Conservation (phyloP, 1,140 invertebrate species). For the Gyrodactylus salaris region DNA sequence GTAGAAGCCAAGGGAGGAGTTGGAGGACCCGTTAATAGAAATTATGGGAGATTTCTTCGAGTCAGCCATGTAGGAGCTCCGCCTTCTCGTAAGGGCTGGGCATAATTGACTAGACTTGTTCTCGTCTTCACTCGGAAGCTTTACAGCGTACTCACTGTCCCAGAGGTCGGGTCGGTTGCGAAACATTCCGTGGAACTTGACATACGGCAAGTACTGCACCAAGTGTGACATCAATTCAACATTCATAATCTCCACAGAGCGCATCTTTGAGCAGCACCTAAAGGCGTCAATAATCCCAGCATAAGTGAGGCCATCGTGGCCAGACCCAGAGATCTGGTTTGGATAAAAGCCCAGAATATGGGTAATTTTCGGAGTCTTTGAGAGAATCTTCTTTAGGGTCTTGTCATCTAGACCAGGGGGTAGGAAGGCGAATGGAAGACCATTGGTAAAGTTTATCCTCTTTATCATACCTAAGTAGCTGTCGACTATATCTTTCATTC, state of each 20-base stretch:
- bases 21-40: neutral
- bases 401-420: neutral
- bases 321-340: neutral
- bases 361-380: neutral
- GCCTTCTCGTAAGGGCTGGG: neutral
- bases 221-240: conserved; percentile 1
- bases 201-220: neutral
- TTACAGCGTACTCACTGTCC: conserved; percentile 4
- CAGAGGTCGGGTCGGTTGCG: conserved; percentile 5
- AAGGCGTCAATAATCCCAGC: neutral
- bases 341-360: conserved; percentile 8
- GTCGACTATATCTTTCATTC: neutral
- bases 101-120: neutral
- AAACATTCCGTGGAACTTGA: conserved; percentile 7
- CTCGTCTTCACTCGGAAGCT: neutral
- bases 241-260: conserved; percentile 7
- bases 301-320: conserved; percentile 1
- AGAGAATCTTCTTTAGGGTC: neutral
- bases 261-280: neutral
- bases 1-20: neutral
- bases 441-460: conserved; percentile 5
- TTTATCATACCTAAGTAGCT: conserved; percentile 2
- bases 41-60: neutral
- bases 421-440: conserved; percentile 5
- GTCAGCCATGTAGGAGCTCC: neutral